Conservation (phyloP, 1,140 invertebrate species). For the Laupala kohalensis region DNA sequence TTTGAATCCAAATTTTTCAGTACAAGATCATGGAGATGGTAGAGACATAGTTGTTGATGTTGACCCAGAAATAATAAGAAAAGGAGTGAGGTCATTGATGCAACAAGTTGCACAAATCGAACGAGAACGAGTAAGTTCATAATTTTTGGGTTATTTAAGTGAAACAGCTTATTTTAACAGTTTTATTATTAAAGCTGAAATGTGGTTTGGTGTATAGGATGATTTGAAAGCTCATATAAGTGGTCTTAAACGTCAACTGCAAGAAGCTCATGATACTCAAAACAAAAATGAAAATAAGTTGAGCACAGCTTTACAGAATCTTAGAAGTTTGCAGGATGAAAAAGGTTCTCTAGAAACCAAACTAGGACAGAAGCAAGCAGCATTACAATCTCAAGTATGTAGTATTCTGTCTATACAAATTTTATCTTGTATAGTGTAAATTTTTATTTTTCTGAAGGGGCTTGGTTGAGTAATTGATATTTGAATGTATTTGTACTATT, state of each 20-base stretch:
- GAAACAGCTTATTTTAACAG: slow-evolving; percentile 3
- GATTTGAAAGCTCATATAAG: slow-evolving; percentile 57
- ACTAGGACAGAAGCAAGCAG: slow-evolving; percentile 54
- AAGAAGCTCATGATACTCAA: slow-evolving; percentile 52
- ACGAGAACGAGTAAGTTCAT: slow-evolving; percentile 51
- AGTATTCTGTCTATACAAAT: not conserved
- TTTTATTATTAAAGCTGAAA: not conserved
- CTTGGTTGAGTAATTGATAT: not conserved
- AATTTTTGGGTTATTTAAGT: not conserved
- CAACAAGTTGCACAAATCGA: slow-evolving; percentile 79
- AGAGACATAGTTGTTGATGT: slow-evolving; percentile 52
- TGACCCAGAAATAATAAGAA: slow-evolving; percentile 74
- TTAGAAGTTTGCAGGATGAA: slow-evolving; percentile 59
- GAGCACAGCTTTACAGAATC: slow-evolving; percentile 40
- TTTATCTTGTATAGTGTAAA: too few relatives aligned
- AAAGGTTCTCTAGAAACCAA: slow-evolving; percentile 55
- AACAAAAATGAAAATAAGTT: slow-evolving; percentile 55
- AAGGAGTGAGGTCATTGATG: slow-evolving; percentile 74
- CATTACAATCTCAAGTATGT: slow-evolving; percentile 43
- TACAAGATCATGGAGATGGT: slow-evolving; percentile 38
- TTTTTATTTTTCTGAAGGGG: slow-evolving; percentile 1
- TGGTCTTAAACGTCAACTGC: slow-evolving; percentile 53
- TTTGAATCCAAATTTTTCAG: not conserved
- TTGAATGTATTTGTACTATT: too few relatives aligned
- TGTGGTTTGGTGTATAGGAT: slow-evolving; percentile 36